phyloP scores from a whole-genome alignment of 2,888 invertebrate genomes.

The Tipula helvola region DNA sequence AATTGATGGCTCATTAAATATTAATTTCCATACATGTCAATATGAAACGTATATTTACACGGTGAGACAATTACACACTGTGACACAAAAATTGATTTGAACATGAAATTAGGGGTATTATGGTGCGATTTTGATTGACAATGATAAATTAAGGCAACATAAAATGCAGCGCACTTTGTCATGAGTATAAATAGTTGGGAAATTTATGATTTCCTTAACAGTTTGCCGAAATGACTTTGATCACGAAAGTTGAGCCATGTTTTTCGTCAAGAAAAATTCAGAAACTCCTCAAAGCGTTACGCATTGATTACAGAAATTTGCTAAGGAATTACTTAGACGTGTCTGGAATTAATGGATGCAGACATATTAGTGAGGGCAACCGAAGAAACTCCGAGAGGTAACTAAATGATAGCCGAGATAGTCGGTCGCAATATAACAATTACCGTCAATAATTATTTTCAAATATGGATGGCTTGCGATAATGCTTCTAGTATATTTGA shows the following conservation, averaged over 20 bases:
- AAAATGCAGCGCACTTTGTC: too few species aligned
- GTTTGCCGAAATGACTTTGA: background rate
- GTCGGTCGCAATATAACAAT: background rate
- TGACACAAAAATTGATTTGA: too few species aligned
- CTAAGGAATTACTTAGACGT: background rate
- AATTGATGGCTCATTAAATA: background rate
- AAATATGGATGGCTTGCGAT: background rate
- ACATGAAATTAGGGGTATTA: too few species aligned
- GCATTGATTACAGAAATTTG: background rate
- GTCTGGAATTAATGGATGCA: background rate
- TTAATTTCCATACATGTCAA: too few species aligned
- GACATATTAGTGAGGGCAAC: background rate
- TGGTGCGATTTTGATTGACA: too few species aligned
- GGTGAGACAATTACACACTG: too few species aligned
- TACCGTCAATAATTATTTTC: too few species aligned
- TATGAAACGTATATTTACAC: background rate
- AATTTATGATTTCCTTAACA: background rate
- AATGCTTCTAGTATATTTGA: background rate
- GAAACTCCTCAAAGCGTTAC: background rate
- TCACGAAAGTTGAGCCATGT: background rate
- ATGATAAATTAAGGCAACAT: too few species aligned
- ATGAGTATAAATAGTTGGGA: background rate
- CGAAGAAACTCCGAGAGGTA: background rate
- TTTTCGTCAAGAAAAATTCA: background rate
- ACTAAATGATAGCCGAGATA: background rate